Conservation (phyloP, 2,113 vertebrate species). For the Xenopus laevis region DNA sequence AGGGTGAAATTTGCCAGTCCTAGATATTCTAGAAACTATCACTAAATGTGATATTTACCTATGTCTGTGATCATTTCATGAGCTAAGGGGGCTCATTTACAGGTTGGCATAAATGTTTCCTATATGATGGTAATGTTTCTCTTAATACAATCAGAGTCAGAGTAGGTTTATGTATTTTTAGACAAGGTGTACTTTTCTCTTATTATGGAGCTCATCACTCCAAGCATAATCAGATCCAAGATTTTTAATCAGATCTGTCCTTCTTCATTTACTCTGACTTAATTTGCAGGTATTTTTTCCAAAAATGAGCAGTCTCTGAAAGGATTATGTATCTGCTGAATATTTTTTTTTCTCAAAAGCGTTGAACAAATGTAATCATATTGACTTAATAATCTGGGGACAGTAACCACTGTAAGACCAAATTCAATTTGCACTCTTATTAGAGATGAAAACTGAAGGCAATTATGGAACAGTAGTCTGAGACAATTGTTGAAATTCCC, state of each 20-base stretch:
- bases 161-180: not conserved
- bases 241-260: constrained; percentile 11
- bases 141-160: not conserved
- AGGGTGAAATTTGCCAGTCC: too few relatives aligned
- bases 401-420: not conserved
- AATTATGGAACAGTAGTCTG: not conserved
- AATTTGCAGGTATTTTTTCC: not conserved
- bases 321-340: not conserved
- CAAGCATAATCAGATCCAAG: constrained; percentile 4
- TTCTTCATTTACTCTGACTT: constrained; percentile 9
- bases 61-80: too few relatives aligned
- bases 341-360: not conserved
- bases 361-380: constrained; percentile 8
- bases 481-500: too few relatives aligned
- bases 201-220: constrained; percentile 10
- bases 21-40: too few relatives aligned
- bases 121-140: not conserved
- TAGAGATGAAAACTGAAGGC: not conserved
- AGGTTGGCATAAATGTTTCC: not conserved
- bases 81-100: too few relatives aligned
- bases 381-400: not conserved
- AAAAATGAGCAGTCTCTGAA: constrained; percentile 4
- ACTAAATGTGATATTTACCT: too few relatives aligned
- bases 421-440: constrained; percentile 14
- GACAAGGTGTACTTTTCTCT: not conserved